Base-by-base conservation (phyloP, 2,888 invertebrate species). In the Heliconius hortense region DNA sequence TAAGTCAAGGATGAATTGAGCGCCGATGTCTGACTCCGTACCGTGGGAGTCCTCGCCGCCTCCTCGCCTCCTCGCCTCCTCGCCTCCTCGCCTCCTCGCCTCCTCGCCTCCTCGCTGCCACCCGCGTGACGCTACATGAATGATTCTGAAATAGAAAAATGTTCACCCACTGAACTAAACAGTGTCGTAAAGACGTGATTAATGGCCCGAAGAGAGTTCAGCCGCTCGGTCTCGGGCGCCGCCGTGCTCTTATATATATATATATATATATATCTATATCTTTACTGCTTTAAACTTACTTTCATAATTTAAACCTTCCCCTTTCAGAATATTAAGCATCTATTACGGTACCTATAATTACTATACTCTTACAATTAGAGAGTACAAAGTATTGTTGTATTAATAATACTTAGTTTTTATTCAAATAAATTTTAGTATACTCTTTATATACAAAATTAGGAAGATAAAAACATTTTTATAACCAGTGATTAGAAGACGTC, bases 1-100 rank as follows among this genome's bases (percentile, higher is more conserved):
- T 92, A 89, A 91, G 92, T 89, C 92, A 93, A 92, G 92, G 91
- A 90, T 91, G 87, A 87, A 88, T 88, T 86, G 88, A 89, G 84
- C 68, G 85, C 71, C 86, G 87, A 87, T 85, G 86, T 85, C 72
- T 69, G 72, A 53, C 84, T 87, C 85, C 85, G 86, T 75, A 89
- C 87, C 91, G 92, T 92, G 92, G 90, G 91, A 92, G 86, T 89
- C 85, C 83, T 84, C 83, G 31, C 35, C 5, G 48, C 48, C 48
- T 48, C 48, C 18, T 18, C 48, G 18, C 48, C 43, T 43, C 43
- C 43, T 43, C 43, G 43, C 48, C 48, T 48, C 48, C 18, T 18
- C 43, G 43, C 43, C 39, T 39, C 39, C 39, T 39, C 43, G 43
- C 28, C 28, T 28, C 31, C 5, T 31, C 31, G 31, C n/a, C n/a